Percentiles rank a stretch among this genome's conserved stretches.
These are phyloP conservation scores for Pseudopipra pipra DNA, from an alignment of 2,113 vertebrate species.

Conservation along the genomic window DNA sequence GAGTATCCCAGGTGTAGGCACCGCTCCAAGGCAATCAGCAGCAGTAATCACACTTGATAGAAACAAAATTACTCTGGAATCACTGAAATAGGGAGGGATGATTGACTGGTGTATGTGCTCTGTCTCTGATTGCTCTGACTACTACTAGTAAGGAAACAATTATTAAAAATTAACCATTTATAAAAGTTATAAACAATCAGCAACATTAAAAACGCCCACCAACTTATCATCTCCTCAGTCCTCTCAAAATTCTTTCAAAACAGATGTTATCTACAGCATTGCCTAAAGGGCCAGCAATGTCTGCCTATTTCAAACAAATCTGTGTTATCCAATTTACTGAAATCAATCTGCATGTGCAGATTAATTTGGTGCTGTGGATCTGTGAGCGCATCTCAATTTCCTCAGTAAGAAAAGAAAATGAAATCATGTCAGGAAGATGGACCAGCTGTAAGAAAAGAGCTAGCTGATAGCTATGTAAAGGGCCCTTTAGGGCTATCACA, in stretches of 20 bases:
- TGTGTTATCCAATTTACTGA: neutral
- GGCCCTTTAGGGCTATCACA: neutral
- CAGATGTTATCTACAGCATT: neutral
- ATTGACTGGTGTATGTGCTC: neutral
- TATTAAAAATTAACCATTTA: neutral
- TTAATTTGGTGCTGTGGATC: neutral
- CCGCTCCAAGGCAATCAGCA: neutral
- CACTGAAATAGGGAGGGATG: neutral
- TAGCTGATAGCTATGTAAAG: neutral
- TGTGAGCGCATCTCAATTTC: neutral
- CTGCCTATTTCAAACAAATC: neutral
- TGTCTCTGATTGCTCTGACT: neutral
- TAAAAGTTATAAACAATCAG: neutral
- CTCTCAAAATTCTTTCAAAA: neutral
- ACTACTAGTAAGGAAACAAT: neutral
- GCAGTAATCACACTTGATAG: neutral
- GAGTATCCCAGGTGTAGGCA: neutral
- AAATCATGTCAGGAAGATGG: neutral
- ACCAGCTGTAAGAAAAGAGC: neutral
- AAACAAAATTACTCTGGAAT: neutral
- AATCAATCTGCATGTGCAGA: constrained; percentile 23
- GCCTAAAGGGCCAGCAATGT: neutral
- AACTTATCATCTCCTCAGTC: neutral
- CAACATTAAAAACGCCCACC: neutral
- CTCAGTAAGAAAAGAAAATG: neutral